A percentile compares a stretch with the other conserved stretches of the same genome.
Evolutionary conservation across 2,797 vertebrate species (phyloP).

Genomic region (Kryptopterus vitreolus): DNA sequence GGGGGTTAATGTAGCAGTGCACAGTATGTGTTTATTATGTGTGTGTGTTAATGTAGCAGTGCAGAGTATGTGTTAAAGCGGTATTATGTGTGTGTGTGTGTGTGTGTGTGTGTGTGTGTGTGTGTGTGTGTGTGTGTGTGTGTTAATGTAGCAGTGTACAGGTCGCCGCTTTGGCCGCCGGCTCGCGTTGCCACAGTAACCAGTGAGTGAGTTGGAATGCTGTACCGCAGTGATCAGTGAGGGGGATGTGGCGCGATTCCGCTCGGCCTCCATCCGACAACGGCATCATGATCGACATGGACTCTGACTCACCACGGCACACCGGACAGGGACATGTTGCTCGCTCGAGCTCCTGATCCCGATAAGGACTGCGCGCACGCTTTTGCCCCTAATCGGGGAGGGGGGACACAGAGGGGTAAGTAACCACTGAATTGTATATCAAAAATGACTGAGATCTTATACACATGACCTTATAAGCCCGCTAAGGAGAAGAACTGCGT

Average conservation of each 20-base stretch:
- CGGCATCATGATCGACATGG: conserved; percentile 56
- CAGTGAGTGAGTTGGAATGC: conserved; percentile 56
- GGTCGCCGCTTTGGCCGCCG: conserved; percentile 35
- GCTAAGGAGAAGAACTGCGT: neutral
- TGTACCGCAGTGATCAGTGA: conserved; percentile 65
- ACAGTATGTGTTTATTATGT: neutral
- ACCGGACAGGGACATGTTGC: conserved; percentile 45
- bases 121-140: neutral
- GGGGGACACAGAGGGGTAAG: conserved; percentile 50
- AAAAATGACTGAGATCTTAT: neutral
- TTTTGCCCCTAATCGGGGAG: neutral
- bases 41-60: neutral
- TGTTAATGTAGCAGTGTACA: neutral
- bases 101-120: neutral
- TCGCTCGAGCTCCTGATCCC: conserved; percentile 25
- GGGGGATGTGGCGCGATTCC: conserved; percentile 59
- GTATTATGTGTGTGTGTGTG: neutral
- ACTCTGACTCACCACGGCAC: conserved; percentile 60
- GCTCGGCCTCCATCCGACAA: conserved; percentile 58
- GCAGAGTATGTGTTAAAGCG: neutral
- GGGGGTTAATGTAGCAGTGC: neutral
- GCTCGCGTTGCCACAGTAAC: conserved; percentile 66
- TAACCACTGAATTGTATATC: conserved; percentile 28
- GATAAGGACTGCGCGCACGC: conserved; percentile 28
- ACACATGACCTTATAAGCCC: neutral